Percentiles rank a stretch among this genome's conserved stretches.
Evolutionary conservation across 2,888 invertebrate genomes (phyloP).

Genomic region (Pristionchus japonicus): DNA sequence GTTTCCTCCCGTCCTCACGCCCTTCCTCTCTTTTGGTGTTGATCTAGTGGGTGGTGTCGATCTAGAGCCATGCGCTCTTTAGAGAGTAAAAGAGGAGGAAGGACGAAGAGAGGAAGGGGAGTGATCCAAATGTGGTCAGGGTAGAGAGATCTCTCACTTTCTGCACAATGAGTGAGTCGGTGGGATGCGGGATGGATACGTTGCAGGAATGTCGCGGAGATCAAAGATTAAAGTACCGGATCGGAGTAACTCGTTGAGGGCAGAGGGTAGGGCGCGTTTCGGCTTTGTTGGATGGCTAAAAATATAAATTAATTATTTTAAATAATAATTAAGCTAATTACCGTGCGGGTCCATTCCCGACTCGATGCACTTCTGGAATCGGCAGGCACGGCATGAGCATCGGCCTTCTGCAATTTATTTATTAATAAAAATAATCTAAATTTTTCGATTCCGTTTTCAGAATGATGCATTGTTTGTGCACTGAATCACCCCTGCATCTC

Average conservation of each 20-base stretch:
- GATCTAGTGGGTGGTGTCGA: background rate
- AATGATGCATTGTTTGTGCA: too few species aligned
- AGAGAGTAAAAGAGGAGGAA: background rate
- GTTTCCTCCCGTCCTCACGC: background rate
- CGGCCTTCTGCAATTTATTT: conserved; percentile 48
- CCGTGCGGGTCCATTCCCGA: conserved; percentile 53
- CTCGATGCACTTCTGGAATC: conserved; percentile 53
- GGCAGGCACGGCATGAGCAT: conserved; percentile 53
- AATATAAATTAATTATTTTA: background rate
- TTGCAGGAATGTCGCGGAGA: background rate
- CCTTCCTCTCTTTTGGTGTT: background rate
- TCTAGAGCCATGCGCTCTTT: background rate
- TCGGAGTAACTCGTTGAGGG: background rate
- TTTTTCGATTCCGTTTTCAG: too few species aligned
- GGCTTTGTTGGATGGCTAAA: conserved; percentile 26
- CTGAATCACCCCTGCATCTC: too few species aligned
- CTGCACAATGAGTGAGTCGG: background rate
- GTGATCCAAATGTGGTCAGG: background rate
- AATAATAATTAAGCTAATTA: background rate
- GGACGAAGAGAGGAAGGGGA: background rate
- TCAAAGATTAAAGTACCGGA: background rate
- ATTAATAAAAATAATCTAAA: too few species aligned
- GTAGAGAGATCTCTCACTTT: background rate
- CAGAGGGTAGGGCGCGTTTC: background rate
- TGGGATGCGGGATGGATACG: background rate